Conservation (phyloP, 2,797 vertebrate species). For the Lagocephalus sceleratus region DNA sequence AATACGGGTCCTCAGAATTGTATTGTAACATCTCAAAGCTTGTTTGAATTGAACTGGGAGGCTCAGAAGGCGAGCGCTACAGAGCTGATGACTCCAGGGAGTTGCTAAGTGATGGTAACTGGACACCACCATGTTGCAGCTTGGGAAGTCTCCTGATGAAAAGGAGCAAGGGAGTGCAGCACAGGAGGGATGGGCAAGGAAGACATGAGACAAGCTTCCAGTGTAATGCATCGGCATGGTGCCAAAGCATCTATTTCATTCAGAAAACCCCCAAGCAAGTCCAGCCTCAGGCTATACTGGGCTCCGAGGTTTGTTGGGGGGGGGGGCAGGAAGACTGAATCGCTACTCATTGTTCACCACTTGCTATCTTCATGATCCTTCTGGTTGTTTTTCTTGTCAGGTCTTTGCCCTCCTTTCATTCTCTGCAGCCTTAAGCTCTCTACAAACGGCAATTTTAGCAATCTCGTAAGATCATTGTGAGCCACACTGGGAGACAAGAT, state of each 20-base stretch:
- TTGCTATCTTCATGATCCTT: background rate
- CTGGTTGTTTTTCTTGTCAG: background rate
- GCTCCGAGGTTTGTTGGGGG: background rate
- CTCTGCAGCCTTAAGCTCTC: background rate
- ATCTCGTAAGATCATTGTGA: too few relatives aligned
- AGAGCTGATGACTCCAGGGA: constrained; percentile 49
- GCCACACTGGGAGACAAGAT: too few relatives aligned
- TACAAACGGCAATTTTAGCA: too few relatives aligned
- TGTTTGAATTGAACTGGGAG: background rate
- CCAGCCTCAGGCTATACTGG: constrained; percentile 28
- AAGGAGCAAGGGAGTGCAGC: constrained; percentile 37
- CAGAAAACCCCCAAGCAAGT: constrained; percentile 65
- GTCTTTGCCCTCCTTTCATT: constrained; percentile 10
- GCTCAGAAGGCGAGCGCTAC: constrained; percentile 5
- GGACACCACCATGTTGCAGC: constrained; percentile 70
- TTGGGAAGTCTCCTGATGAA: constrained; percentile 71
- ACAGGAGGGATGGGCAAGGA: constrained; percentile 37
- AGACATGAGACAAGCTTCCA: constrained; percentile 43
- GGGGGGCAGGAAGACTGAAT: constrained; percentile 21
- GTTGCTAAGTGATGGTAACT: constrained; percentile 70
- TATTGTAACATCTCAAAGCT: background rate
- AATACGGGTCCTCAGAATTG: background rate
- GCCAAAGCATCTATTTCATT: constrained; percentile 72
- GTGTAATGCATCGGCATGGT: constrained; percentile 46
- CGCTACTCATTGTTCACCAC: constrained; percentile 7